These are phyloP conservation scores for Limanda limanda DNA, from an alignment of 2,113 vertebrate species.

Conservation along the genomic window DNA sequence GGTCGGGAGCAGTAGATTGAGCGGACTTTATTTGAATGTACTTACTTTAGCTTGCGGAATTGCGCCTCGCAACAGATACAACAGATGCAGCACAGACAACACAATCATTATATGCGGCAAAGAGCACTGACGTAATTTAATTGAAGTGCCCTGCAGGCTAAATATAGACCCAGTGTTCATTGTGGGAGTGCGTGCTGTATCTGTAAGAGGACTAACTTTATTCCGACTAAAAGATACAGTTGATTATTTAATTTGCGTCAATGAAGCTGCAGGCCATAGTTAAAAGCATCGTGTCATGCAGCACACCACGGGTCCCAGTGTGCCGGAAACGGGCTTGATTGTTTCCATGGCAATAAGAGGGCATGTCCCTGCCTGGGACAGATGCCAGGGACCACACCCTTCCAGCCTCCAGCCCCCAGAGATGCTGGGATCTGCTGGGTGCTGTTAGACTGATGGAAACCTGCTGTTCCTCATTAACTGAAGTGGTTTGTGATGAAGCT, in stretches of 20 bases:
- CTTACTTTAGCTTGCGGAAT: neutral
- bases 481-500: neutral
- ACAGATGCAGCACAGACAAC: conserved; percentile 1
- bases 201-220: conserved; percentile 35
- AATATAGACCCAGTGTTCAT: conserved; percentile 20
- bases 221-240: neutral
- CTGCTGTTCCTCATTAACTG: neutral
- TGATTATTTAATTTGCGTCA: conserved; percentile 29
- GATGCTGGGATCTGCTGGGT: conserved; percentile 26
- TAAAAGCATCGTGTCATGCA: conserved; percentile 11
- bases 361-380: conserved; percentile 62
- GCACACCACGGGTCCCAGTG: conserved; percentile 29
- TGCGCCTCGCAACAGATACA: neutral
- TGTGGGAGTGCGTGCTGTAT: conserved; percentile 10
- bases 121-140: conserved; percentile 51
- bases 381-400: conserved; percentile 78
- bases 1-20: neutral
- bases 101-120: conserved; percentile 37
- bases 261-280: conserved; percentile 19
- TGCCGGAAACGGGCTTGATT: conserved; percentile 61
- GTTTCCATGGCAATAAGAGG: conserved; percentile 69
- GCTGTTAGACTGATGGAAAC: neutral
- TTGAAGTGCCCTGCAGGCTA: conserved; percentile 26
- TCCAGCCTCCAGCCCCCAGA: conserved; percentile 35
- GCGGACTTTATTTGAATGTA: conserved; percentile 1